Evolutionary conservation across 2,888 invertebrate genomes (phyloP).

Genomic region (Dione vanillae): DNA sequence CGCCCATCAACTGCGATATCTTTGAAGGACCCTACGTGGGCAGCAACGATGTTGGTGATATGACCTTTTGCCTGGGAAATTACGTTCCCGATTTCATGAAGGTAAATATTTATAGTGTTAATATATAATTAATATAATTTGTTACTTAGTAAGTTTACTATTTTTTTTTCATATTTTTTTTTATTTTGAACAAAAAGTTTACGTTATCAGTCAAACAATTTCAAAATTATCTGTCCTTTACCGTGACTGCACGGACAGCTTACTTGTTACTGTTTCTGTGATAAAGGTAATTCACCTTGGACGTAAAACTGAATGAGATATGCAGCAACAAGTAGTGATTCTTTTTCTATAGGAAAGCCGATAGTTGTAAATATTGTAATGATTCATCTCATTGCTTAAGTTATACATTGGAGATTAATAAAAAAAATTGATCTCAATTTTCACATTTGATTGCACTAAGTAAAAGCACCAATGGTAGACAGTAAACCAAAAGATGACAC

Average conservation of each 20-base stretch:
- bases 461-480: too few species aligned
- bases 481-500: too few species aligned
- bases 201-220: conserved; percentile 11
- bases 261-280: not conserved
- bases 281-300: conserved; percentile 21
- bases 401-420: too few species aligned
- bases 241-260: conserved; percentile 12
- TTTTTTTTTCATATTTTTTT: not conserved
- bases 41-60: conserved; percentile 88
- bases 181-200: not conserved
- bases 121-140: not conserved
- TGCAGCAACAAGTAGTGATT: not conserved
- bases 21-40: conserved; percentile 64
- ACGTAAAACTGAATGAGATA: conserved; percentile 2
- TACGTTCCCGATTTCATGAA: conserved; percentile 95
- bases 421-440: not conserved
- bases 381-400: too few species aligned
- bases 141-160: not conserved
- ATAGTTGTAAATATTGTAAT: conserved; percentile 2
- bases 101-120: conserved; percentile 65
- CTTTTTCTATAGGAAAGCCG: not conserved
- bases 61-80: conserved; percentile 93
- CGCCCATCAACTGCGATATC: conserved; percentile 69
- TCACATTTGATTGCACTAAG: not conserved
- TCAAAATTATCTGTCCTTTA: conserved; percentile 21